Evolutionary conservation across 2,797 vertebrate species (phyloP).

Genomic region (Rousettus madagascariensis): DNA sequence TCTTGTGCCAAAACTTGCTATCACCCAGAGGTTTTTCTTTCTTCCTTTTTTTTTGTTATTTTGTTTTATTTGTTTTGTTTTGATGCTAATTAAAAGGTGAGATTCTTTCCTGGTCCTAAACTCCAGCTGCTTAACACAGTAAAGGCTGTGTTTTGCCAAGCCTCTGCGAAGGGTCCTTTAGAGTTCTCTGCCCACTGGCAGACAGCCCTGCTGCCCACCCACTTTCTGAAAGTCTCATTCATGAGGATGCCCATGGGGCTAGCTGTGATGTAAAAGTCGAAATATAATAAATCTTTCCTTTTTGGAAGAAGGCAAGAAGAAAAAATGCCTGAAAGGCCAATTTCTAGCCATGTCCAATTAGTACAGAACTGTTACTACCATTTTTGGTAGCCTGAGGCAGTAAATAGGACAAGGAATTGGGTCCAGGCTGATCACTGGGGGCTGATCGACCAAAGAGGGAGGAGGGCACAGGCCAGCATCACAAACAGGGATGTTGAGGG

Average conservation of each 20-base stretch:
- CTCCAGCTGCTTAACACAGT: background rate
- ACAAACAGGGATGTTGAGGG: background rate
- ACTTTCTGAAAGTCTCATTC: background rate
- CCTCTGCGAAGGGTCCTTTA: background rate
- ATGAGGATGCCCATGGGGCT: background rate
- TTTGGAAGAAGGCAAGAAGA: background rate
- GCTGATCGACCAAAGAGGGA: background rate
- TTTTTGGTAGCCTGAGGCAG: background rate
- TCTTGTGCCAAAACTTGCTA: background rate
- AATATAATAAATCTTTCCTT: conserved; percentile 24
- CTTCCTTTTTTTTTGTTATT: background rate
- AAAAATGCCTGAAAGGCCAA: background rate
- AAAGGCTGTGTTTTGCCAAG: background rate
- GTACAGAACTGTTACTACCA: background rate
- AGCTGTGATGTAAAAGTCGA: background rate
- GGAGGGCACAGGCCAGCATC: background rate
- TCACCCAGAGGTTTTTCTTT: background rate
- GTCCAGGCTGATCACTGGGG: background rate
- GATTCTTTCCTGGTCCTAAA: conserved; percentile 15
- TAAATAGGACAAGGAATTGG: background rate
- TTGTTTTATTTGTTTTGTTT: background rate
- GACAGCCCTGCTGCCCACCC: background rate
- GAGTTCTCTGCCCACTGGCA: background rate
- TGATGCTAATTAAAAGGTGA: background rate
- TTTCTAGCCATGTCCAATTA: background rate